Evolutionary conservation across 2,113 vertebrate species (phyloP), one percentile per base, ranked within the genome.

Genomic region (Engraulis encrasicolus): DNA sequence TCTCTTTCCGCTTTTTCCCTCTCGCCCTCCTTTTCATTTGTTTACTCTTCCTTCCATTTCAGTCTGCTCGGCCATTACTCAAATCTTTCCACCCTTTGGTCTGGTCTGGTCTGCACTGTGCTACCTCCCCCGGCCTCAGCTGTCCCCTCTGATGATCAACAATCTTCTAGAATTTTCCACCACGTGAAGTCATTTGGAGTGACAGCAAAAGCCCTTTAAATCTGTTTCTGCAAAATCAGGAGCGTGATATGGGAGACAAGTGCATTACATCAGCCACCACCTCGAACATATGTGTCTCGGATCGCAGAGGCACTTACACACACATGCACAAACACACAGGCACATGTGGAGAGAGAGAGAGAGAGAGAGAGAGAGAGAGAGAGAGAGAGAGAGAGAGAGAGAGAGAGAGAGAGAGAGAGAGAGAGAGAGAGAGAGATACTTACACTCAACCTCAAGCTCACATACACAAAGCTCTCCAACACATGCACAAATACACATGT

Each of bases 141-240:
- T 66, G 66, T 74, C 66, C 27, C 66, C 27, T 34, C 27, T 12
- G 66, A n/a, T 36, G 66, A 74, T 74, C 27, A 74, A 74, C 27
- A 74, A 34, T 74, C 27, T 74, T 74, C 66, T 74, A 36, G 66
- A 15, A 74, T 74, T 74, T 74, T 74, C 66, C 66, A 74, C 27
- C 66, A 74, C 17, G 11, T 74, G 11, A 34, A 74, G 31, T 34
- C 27, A 74, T 74, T 74, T 74, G 66, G n/a, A 74, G 12, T 74
- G 66, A 74, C 66, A 71, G 27, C 31, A 71, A 71, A 74, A 31
- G 27, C 66, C 14, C n/a, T n/a, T 74, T 74, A 74, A 74, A 74
- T 74, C 66, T 74, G 66, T 74, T 74, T 74, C 66, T 34, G 66
- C 34, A 74, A 74, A 74, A 23, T 14, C 12, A 74, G 27, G 66